Base-by-base conservation (phyloP, 23 tunicate species). In the Phallusia fumigata region DNA sequence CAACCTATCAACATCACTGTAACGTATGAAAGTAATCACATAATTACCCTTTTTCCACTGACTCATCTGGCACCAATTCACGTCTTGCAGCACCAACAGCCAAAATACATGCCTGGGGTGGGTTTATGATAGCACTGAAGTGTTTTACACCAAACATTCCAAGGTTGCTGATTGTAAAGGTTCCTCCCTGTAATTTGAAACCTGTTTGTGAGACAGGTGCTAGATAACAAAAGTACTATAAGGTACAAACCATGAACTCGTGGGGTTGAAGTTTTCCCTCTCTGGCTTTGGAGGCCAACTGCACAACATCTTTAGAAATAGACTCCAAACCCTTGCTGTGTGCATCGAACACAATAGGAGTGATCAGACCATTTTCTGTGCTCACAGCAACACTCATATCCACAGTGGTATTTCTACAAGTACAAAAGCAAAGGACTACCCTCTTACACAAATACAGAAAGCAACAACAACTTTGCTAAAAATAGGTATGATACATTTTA, bases 131-230 rank as follows among this genome's bases (percentile, higher is more conserved):
- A 5, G 99, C 99, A 64, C 98, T 97, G 87, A 97, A 97, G 82
- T 97, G 88, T 35, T 94, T 92, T 18, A 97, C 90, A 19, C 99
- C 99, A 85, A 92, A 97, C 99, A 97, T 97, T 11, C 99, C 99
- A 52, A 97, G 87, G 74, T 97, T 97, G 75, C 97, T 92, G 35
- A 97, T 89, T 18, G 97, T 97, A 74, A 96, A 96, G 2, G 95
- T 90, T 52, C 98, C 98, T 30, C 98, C 98, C 98, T 94, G 84
- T 24, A 74, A 50, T 40, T 40, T 40, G 10, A 65, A 64, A 35
- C 30, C 31, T 40, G 10, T 40, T 40, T 40, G 47, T 40, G 8
- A 40, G 47, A 10, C 47, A 40, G 10, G 28, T 6, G 13, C 8
- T 3, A 6, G 69, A 58, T 24, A 6, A 22, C 16, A 13, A 58